Conservation (phyloP, 30 jellyfish, hydroid and myxozoan genomes). For the Chironex yamaguchii region DNA sequence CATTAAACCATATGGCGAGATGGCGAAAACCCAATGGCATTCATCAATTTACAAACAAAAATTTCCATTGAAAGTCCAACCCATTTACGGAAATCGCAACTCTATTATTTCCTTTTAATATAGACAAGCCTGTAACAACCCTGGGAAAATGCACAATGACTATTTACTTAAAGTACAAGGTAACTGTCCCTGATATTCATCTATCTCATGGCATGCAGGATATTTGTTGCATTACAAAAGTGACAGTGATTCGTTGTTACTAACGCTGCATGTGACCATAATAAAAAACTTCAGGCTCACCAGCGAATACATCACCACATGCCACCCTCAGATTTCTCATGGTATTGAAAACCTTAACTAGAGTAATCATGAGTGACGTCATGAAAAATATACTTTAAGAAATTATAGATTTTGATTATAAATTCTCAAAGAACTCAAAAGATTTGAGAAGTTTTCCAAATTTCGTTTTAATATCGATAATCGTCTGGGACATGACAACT, state of each 20-base stretch:
- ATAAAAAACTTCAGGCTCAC: constrained; percentile 40
- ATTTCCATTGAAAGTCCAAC: no score
- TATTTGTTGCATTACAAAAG: constrained; percentile 14
- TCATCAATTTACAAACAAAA: no score
- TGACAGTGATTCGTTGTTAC: constrained; percentile 33
- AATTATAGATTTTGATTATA: no score
- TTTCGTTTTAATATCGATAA: no score
- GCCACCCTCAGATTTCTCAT: constrained; percentile 48
- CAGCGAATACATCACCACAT: constrained; percentile 40
- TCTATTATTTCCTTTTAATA: not conserved
- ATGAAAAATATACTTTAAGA: no score
- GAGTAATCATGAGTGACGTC: no score
- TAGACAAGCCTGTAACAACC: constrained; percentile 42
- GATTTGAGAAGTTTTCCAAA: no score
- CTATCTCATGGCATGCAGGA: constrained; percentile 28
- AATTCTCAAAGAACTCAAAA: no score
- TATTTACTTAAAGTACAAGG: constrained; percentile 26
- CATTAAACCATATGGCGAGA: no score
- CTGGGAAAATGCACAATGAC: constrained; percentile 46
- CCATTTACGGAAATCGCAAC: no score
- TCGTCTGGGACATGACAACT: no score
- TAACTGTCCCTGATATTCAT: constrained; percentile 46
- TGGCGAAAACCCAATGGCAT: no score
- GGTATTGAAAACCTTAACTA: constrained; percentile 39
- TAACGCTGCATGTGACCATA: constrained; percentile 25